Evolutionary conservation across 2,113 vertebrate genomes (phyloP), one percentile per base, ranked within the genome.

Genomic region (Dunckerocampus dactyliophorus): DNA sequence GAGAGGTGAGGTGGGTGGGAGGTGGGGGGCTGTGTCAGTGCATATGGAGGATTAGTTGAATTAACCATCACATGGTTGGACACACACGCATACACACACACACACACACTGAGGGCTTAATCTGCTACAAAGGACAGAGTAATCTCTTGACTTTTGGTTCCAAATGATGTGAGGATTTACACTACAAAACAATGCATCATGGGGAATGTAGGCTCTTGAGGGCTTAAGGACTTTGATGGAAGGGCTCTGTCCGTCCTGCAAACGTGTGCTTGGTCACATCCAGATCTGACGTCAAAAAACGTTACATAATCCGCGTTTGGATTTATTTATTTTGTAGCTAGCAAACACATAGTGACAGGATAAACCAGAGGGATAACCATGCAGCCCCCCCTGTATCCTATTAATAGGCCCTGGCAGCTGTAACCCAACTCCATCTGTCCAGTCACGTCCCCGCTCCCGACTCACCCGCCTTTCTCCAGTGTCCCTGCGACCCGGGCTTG

Each of bases 381-480:
- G 54, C 34, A n/a, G n/a, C 31, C 31, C 28, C 54, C 47, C 47
- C 69, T 80, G 91, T 19, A 66, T 72, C 76, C 92, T 98, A 99
- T 96, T 95, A 92, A 94, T 97, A 98, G 92, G 31, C 61, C 51
- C 83, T 91, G 90, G 92, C 90, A 92, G 90, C 92, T 93, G 94
- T 92, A 98, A 98, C 89, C 81, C 47, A 92, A 96, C 92, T 89
- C 92, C 91, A 76, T 93, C 89, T 91, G 92, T 91, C 91, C 90
- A 93, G 91, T 90, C 91, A 89, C 85, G 74, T 85, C 75, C 77
- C 77, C 73, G 70, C 70, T 82, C 90, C 90, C 75, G 66, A 63
- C 62, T 52, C 82, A 89, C 90, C 93, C 86, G 89, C 89, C 92
- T 91, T 13, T 70, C 79, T 63, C 74, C 91, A 89, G 90, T 94